Evolutionary conservation across 2,888 invertebrate species (phyloP), one percentile per base, ranked within the genome.

Genomic region (Idaea dimidiata): DNA sequence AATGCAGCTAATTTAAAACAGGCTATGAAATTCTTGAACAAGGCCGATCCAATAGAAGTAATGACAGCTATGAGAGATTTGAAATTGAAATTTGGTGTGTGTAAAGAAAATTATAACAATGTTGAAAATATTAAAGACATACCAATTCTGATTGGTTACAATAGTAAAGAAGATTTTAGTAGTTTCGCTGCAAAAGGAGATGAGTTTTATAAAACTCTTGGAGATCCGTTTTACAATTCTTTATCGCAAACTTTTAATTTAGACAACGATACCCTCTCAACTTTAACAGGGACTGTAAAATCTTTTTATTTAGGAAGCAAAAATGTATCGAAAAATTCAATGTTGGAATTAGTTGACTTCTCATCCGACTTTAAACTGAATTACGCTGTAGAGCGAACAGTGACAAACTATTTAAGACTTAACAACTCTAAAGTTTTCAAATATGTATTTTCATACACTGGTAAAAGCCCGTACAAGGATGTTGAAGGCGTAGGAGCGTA

Each of bases 121-220:
- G 18, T 14, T 8, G 56, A 56, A 18, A 56, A 18, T 65, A 66
- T 79, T 0, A 70, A 67, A 58, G 64, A 74, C 8, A 75, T 70
- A 1, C 63, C 73, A 0, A 75, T 86, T 8, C 64, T 87, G 31
- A 71, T 82, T 6, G 86, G 86, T 0, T 81, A 78, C 18, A 85
- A 79, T 7, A 80, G 79, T 33, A 79, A 81, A 66, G 86, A 86
- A 70, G 71, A 70, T 1, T 79, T 81, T 17, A 66, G 66, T 14
- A 65, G 66, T 5, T 80, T 74, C 17, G 71, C 67, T 4, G 72
- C 72, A 8, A 66, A 76, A 65, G 61, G 68, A 0, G 67, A 74
- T 54, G 64, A 71, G 2, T 78, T 73, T 60, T 78, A 75, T 17
- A 54, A 60, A 6, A 68, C 57, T n/a, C 16, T 69, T 3, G 59